A percentile compares a stretch with the other conserved stretches of the same genome.
Conservation (phyloP, 2,888 invertebrate species). For the Ornithoptera priamus region DNA sequence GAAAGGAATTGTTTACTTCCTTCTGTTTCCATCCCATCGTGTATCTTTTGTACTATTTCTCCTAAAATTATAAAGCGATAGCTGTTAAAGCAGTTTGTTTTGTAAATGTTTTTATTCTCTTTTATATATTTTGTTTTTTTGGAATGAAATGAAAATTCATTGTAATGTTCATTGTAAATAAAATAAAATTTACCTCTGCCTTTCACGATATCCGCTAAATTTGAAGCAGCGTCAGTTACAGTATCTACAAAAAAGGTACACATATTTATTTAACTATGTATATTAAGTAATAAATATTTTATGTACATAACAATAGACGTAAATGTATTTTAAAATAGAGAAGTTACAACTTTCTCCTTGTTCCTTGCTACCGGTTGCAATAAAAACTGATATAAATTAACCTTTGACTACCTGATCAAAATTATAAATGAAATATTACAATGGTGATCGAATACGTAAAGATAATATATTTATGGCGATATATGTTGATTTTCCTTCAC, state of each 20-base stretch:
- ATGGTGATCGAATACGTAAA: neutral
- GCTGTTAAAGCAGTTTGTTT: neutral
- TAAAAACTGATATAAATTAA: no score
- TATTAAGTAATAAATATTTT: no score
- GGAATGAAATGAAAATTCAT: no score
- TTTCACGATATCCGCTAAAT: slow-evolving; percentile 51
- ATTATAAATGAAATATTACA: no score
- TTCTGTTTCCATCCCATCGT: slow-evolving; percentile 45
- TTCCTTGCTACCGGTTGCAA: no score
- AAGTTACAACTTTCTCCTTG: no score
- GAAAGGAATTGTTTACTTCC: slow-evolving; percentile 47
- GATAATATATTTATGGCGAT: neutral
- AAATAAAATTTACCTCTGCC: slow-evolving; percentile 47
- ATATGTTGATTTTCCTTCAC: no score
- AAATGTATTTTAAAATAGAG: no score
- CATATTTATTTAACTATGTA: neutral
- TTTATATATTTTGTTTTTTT: no score
- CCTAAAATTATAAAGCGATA: slow-evolving; percentile 37
- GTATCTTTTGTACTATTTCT: slow-evolving; percentile 50
- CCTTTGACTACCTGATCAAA: no score
- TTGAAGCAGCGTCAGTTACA: slow-evolving; percentile 50
- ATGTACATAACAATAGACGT: no score
- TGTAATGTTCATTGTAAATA: neutral
- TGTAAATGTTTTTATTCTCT: no score
- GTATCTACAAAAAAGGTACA: slow-evolving; percentile 40